Evolutionary conservation across 2,113 vertebrate genomes (phyloP).

Genomic region (Rhombomys opimus): DNA sequence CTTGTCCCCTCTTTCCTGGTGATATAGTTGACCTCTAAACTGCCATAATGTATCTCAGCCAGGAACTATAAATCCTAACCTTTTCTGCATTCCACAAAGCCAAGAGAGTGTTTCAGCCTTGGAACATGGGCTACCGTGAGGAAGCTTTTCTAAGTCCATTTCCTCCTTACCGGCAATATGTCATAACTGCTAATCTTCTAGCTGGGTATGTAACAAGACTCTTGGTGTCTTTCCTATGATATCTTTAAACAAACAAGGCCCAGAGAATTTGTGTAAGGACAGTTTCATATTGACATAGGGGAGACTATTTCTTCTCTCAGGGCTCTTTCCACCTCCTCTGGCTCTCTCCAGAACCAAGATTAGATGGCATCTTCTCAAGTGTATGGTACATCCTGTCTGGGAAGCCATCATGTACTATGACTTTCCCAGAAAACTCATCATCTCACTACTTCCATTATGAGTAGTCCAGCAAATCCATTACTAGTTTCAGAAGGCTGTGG

Average conservation of each 20-base stretch:
- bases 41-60: neutral
- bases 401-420: neutral
- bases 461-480: neutral
- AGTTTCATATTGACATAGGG: neutral
- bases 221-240: neutral
- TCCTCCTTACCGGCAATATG: neutral
- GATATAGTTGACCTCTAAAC: neutral
- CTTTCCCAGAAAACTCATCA: neutral
- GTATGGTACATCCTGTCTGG: neutral
- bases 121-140: neutral
- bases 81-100: accelerated
- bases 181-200: neutral
- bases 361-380: neutral
- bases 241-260: accelerated
- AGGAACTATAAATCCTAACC: neutral
- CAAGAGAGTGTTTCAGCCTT: neutral
- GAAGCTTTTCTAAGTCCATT: neutral
- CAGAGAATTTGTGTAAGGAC: neutral
- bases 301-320: neutral
- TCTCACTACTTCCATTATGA: neutral
- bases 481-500: neutral
- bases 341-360: neutral
- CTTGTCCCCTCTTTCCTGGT: neutral
- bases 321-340: neutral
- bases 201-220: neutral